Base-by-base conservation (phyloP, 1,140 invertebrate genomes). In the Apolygus lucorum region DNA sequence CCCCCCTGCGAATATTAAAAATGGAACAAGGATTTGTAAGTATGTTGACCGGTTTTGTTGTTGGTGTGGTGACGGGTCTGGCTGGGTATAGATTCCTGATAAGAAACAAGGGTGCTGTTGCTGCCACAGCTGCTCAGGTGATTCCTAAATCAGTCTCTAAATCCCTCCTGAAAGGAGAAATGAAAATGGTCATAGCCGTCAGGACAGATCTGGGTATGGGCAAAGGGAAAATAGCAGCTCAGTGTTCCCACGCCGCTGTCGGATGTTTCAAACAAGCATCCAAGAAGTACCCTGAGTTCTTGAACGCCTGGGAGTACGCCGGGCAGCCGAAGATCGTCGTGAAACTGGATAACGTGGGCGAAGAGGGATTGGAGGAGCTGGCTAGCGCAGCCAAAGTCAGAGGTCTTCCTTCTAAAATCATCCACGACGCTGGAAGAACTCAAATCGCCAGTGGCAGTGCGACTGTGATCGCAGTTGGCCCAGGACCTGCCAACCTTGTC, bases 201-300 rank as follows among this genome's bases (percentile, higher is more conserved):
- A 82, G 93, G 76, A 92, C 86, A 76, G 94, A 98, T 78, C 81
- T 98, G 0, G 90, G 91, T 78, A 97, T 98, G 94, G 87, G 90
- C 22, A 96, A 94, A 84, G 95, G 95, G 17, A 97, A 97, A 84
- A 87, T 93, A 59, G 93, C 91, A 28, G 91, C 94, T 1, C 95
- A 96, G 79, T 96, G 93, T 82, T 86, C 88, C 52, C 95, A 97
- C 82, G 95, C 92, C 64, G 90, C 94, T 4, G 87, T 90, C 25
- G 86, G 85, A 59, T 91, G 88, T 1, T 94, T 90, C 76, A 85
- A 88, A 72, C 87, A 88, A 73, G 82, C 86, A 21, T 79, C 84
- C 11, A 81, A 78, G 68, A 83, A 81, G 67, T 81, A 87, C 72
- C 86, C 87, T 2, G 80, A 84, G 29, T 75, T 87, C 27, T 77